phyloP scores from a whole-genome alignment of 2,888 invertebrate species.

The Clivina fossor region DNA sequence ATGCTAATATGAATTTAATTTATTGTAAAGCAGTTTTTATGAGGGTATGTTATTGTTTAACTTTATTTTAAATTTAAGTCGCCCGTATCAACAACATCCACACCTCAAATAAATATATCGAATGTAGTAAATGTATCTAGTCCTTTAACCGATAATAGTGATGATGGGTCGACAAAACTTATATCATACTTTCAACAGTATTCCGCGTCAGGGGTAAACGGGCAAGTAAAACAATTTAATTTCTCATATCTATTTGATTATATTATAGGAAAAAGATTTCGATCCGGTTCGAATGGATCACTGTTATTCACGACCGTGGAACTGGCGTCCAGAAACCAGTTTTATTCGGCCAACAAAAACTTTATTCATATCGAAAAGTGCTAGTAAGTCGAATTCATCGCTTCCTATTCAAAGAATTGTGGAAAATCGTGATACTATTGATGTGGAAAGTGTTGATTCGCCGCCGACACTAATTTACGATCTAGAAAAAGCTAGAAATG shows the following conservation, averaged over 20 bases:
- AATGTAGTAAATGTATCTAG: constrained; percentile 11
- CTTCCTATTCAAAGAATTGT: constrained; percentile 41
- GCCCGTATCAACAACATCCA: constrained; percentile 13
- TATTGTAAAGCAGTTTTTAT: not conserved
- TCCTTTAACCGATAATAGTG: constrained; percentile 26
- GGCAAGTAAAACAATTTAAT: not conserved
- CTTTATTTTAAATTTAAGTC: constrained; percentile 26
- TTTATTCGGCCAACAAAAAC: constrained; percentile 62
- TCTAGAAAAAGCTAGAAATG: constrained; percentile 58
- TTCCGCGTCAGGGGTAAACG: constrained; percentile 24
- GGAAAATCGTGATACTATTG: constrained; percentile 51
- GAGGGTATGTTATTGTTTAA: not conserved
- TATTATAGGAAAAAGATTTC: constrained; percentile 48
- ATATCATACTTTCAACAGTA: constrained; percentile 27
- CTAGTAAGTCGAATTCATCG: constrained; percentile 40
- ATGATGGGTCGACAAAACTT: constrained; percentile 29
- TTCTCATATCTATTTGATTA: constrained; percentile 3
- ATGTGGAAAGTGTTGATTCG: constrained; percentile 54
- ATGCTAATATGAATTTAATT: constrained; percentile 7
- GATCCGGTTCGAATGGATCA: constrained; percentile 65
- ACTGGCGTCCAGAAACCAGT: constrained; percentile 65
- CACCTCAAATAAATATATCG: constrained; percentile 25
- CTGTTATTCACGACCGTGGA: constrained; percentile 71
- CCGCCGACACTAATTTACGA: constrained; percentile 60
- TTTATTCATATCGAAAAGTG: constrained; percentile 53